Evolutionary conservation across 2,888 invertebrate species (phyloP).

Genomic region (Amiota communis): DNA sequence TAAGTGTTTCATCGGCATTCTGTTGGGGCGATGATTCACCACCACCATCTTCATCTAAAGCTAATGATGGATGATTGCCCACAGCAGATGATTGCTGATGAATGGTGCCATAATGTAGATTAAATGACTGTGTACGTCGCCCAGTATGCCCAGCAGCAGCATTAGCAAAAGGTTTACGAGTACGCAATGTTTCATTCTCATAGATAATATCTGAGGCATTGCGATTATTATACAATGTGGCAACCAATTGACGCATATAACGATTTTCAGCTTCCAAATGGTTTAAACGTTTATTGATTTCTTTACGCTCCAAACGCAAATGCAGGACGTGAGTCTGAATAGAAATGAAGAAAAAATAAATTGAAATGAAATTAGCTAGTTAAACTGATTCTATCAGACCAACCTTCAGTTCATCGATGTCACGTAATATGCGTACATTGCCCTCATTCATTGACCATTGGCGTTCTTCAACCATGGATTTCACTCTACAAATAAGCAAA

Average conservation of each 20-base stretch:
- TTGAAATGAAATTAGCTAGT: neutral
- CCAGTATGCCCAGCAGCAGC: conserved; percentile 17
- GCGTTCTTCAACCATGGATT: conserved; percentile 73
- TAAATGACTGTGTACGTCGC: conserved; percentile 68
- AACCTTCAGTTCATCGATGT: conserved; percentile 73
- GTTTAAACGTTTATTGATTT: conserved; percentile 79
- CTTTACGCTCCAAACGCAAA: conserved; percentile 78
- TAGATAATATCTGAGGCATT: conserved; percentile 65
- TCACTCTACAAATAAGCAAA: conserved; percentile 59
- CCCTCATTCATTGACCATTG: conserved; percentile 73
- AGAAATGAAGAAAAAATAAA: neutral
- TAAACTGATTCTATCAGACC: neutral
- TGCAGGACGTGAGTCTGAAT: conserved; percentile 79
- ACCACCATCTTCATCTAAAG: conserved; percentile 24
- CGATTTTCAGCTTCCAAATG: conserved; percentile 82
- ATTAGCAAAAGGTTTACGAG: conserved; percentile 56
- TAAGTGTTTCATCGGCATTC: conserved; percentile 5
- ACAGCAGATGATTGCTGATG: conserved; percentile 62
- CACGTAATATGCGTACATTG: conserved; percentile 70
- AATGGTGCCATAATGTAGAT: conserved; percentile 70
- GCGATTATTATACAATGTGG: conserved; percentile 66
- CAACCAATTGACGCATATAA: conserved; percentile 70
- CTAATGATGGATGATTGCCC: conserved; percentile 37
- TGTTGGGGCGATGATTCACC: conserved; percentile 23
- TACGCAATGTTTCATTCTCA: conserved; percentile 68